Evolutionary conservation across 1,140 invertebrate genomes (phyloP), one percentile per base, ranked within the genome.

Genomic region (Drosophila kikkawai): DNA sequence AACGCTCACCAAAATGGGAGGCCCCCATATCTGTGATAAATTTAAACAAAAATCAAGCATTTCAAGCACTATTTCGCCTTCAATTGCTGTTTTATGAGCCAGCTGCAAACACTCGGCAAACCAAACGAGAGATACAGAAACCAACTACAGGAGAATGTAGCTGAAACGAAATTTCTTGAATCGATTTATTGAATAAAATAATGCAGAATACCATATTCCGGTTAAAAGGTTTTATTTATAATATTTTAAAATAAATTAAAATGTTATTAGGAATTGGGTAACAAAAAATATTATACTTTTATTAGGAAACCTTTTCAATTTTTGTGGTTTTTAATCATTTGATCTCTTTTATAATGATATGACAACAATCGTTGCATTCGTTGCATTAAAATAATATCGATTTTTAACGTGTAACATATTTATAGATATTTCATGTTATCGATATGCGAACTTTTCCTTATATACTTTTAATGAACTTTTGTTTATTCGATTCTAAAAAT

Each of bases 1-100:
- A 73, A 26, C 45, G 34, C 32, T 45, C 48, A 56, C 57, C 71
- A 63, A 55, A 63, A 34, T 34, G 47, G 50, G 17, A 36, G 70
- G 51, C 69, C 53, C 37, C 37, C 22, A 50, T 69, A 44, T 66
- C 39, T 45, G 55, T 32, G 32, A 73, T 73, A 73, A 60, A 74
- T 67, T 84, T 80, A 55, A 83, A 69, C 55, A 74, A 75, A 51
- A 75, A 53, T 56, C 37, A 26, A 26, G 53, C 53, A 56, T 84
- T 75, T 80, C 78, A 67, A 61, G 76, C 76, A 73, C 44, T 59
- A 47, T 75, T 59, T 63, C 29, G 51, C 51, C 65, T 75, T 68
- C 47, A 68, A 82, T 79, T 83, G 75, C 41, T 47, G 39, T 80
- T 80, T 75, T 66, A 82, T 75, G 65, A 66, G 70, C 64, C 75